phyloP scores from a whole-genome alignment of 1,140 invertebrate genomes.

The Cheumatopsyche charites region DNA sequence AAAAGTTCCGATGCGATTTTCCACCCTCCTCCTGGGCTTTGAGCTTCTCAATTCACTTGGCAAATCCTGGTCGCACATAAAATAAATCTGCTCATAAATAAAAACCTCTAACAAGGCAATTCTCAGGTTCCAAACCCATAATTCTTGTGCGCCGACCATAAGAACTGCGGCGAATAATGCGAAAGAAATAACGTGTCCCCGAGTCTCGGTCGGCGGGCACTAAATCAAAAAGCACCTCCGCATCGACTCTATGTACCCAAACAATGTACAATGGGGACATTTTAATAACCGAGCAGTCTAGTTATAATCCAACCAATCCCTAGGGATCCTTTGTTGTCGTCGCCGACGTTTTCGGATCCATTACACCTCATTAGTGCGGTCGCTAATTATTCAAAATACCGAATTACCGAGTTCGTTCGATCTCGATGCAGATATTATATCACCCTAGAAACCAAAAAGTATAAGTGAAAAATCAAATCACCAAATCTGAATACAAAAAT shows the following conservation, averaged over 20 bases:
- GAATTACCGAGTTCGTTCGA: too few species aligned
- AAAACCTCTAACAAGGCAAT: slow-evolving; percentile 50
- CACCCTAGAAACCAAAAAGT: too few species aligned
- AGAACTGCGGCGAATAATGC: slow-evolving; percentile 36
- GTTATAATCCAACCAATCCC: neutral
- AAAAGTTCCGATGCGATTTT: neutral
- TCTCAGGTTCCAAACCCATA: slow-evolving; percentile 47
- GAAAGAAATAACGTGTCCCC: slow-evolving; percentile 39
- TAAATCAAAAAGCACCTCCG: slow-evolving; percentile 42
- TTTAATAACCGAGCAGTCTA: slow-evolving; percentile 20
- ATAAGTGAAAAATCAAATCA: too few species aligned
- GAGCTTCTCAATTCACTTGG: slow-evolving; percentile 48
- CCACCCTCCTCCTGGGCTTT: neutral
- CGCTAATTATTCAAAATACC: slow-evolving; percentile 11
- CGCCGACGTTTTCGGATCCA: slow-evolving; percentile 8
- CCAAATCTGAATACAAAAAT: too few species aligned
- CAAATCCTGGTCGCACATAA: slow-evolving; percentile 46
- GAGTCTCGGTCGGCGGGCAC: slow-evolving; percentile 9
- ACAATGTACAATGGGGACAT: slow-evolving; percentile 24
- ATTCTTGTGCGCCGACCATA: slow-evolving; percentile 37
- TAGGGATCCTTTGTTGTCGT: slow-evolving; percentile 21
- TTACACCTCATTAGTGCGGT: slow-evolving; percentile 12
- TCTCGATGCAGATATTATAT: too few species aligned
- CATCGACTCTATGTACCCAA: slow-evolving; percentile 20
- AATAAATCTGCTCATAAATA: slow-evolving; percentile 50